Base-by-base conservation (phyloP, 2,113 vertebrate species). In the Pogona vitticeps region DNA sequence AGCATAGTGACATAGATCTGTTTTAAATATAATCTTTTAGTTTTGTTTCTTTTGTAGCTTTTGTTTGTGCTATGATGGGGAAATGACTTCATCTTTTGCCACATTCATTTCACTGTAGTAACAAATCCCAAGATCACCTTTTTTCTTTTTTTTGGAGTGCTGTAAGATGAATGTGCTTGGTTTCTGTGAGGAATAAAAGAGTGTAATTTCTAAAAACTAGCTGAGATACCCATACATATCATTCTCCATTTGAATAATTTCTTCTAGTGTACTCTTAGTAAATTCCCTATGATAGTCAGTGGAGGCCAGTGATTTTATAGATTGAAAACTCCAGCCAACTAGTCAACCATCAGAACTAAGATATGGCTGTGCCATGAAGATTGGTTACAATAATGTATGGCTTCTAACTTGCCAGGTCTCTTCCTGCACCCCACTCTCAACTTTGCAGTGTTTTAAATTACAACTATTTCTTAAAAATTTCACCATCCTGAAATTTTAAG, bases 111-210 rank as follows among this genome's bases (percentile, higher is more conserved):
- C 23, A 28, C 21, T 72, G 13, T 52, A 72, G 42, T 83, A 72
- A 58, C 46, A 56, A 58, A 46, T 17, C 36, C 56, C 76, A 23
- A 31, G n/a, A n/a, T n/a, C n/a, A n/a, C n/a, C n/a, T n/a, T n/a
- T n/a, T 13, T 21, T 28, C 13, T 40, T 38, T 72, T 72, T 85
- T 21, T 59, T 15, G 21, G 20, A 58, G 15, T 52, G 26, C 2
- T 26, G 20, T 72, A 75, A 56, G 26, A 73, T 80, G 72, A 87
- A 81, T n/a, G 52, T 38, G 46, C 63, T 73, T 80, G 84, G 58
- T 6, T 81, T 58, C 21, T 56, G 15, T 20, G n/a, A 46, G 40
- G 52, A 36, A 76, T 87, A 80, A 82, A 56, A 21, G 21, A 81
- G 17, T 81, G 26, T 81, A 23, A 15, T 63, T 81, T 87, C 76